Conservation (phyloP, 2,888 invertebrate species). For the Drosophila atripex region DNA sequence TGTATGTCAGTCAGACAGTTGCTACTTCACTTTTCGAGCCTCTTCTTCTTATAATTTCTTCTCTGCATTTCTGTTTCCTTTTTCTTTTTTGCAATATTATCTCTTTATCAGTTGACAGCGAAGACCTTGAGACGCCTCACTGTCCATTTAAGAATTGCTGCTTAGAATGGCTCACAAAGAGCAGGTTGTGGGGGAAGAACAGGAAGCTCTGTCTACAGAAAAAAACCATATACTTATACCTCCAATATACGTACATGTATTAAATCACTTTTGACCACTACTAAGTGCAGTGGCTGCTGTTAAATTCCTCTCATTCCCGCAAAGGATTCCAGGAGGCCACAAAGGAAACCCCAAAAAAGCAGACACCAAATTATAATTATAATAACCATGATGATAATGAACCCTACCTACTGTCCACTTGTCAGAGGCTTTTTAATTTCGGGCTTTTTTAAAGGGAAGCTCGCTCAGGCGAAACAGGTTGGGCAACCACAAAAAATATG, state of each 20-base stretch:
- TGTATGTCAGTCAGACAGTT: constrained; percentile 55
- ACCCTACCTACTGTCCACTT: constrained; percentile 22
- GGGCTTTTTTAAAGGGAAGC: constrained; percentile 31
- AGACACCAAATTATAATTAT: constrained; percentile 45
- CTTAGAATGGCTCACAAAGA: constrained; percentile 28
- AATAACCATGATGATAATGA: constrained; percentile 44
- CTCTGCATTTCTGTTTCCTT: constrained; percentile 5
- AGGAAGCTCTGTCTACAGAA: constrained; percentile 19
- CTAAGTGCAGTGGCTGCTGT: constrained; percentile 20
- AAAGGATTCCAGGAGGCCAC: neutral
- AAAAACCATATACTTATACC: neutral
- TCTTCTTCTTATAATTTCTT: constrained; percentile 26
- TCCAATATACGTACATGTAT: neutral
- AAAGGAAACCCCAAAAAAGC: constrained; percentile 39
- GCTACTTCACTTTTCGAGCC: constrained; percentile 39
- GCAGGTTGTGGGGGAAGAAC: constrained; percentile 9
- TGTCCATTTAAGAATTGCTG: constrained; percentile 37
- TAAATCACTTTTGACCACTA: constrained; percentile 25
- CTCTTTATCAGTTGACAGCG: constrained; percentile 72
- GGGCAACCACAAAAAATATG: constrained; percentile 31
- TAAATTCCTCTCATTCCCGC: neutral
- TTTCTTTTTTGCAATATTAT: constrained; percentile 54
- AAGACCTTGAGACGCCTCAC: constrained; percentile 64
- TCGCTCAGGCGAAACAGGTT: constrained; percentile 68
- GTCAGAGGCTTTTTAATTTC: constrained; percentile 12